Evolutionary conservation across 1,140 invertebrate species (phyloP), one percentile per base, ranked within the genome.

Genomic region (Cryptotermes secundus): DNA sequence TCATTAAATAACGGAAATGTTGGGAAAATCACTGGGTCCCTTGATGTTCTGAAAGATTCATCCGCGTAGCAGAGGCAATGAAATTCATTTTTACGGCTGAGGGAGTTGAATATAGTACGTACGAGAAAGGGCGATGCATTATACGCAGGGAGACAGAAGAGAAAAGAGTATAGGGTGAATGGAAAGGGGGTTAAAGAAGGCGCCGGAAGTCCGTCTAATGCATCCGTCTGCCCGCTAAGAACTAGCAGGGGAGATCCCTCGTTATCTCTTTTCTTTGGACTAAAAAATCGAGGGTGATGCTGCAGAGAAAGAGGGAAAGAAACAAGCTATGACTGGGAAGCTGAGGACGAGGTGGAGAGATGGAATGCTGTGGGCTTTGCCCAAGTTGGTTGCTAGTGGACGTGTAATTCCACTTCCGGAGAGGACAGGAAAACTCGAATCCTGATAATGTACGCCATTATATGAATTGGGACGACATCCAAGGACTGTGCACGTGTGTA

Each of bases 201-300:
- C 83, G 83, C 83, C 83, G 83, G 83, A 83, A 83, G 83, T 83
- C 83, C 83, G 83, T 83, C 83, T 83, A 83, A 83, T 83, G 83
- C 83, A 83, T 83, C 83, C 83, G 83, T 49, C 83, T 83, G 83
- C 59, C 59, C 80, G 34, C 42, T 45, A 81, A 81, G 80, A 81
- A 81, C 80, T 45, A 45, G 34, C 26, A 31, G 34, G 42, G 80
- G 42, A 45, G 80, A 81, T 36, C 42, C 42, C 42, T 81, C n/a
- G 35, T 45, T 34, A 26, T 38, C 80, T 81, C 80, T 36, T 35
- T 36, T 36, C 42, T 45, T 36, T 81, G 9, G 35, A 38, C 80
- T 38, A 36, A 81, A 38, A 81, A 38, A 81, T n/a, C 35, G 35
- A 81, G 42, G 59, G 59, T 72, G 59, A 72, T 72, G 59, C 59